Base-by-base conservation (phyloP, 2,888 invertebrate species). In the Agrochola litura region DNA sequence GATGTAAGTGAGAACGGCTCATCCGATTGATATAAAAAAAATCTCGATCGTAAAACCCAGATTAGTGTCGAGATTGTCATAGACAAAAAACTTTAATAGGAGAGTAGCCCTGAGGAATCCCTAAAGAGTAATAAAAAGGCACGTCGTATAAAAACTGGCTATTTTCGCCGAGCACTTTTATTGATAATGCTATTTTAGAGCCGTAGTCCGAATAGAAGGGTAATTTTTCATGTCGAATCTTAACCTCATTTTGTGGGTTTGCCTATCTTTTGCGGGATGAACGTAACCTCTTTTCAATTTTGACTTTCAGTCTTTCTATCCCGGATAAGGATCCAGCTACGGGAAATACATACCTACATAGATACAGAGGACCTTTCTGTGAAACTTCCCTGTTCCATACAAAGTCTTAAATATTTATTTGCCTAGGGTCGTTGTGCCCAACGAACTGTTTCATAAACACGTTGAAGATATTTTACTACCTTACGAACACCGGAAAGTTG, bases 21-120 rank as follows among this genome's bases (percentile, higher is more conserved):
- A 52, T 61, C 19, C 43, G 66, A 79, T 84, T 71, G 80, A 79
- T 79, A 79, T 63, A 61, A 79, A 60, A 71, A 61, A n/a, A 16
- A 46, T 77, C 30, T 61, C 37, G 19, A 63, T 74, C 69, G 66
- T 74, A 82, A 81, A 74, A 74, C 61, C 65, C n/a, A 69, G 65
- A 70, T 81, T 61, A 81, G 69, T 63, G 58, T 61, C 75, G 25
- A 63, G 75, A 74, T 81, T 66, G 66, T 70, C 58, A 52, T 43
- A 84, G 54, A 54, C 60, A 71, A 79, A 79, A 73, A 69, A 79
- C 25, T 68, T 66, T 68, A 43, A 79, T 71, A 74, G 30, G 14
- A 63, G 16, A 25, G 14, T 43, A 54, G 49, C 19, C 12, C 30
- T 25, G 54, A 43, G 8, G 25, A 75, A 71, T 76, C 68, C 76